phyloP scores from a whole-genome alignment of 2,888 invertebrate genomes.

The Leucania comma region DNA sequence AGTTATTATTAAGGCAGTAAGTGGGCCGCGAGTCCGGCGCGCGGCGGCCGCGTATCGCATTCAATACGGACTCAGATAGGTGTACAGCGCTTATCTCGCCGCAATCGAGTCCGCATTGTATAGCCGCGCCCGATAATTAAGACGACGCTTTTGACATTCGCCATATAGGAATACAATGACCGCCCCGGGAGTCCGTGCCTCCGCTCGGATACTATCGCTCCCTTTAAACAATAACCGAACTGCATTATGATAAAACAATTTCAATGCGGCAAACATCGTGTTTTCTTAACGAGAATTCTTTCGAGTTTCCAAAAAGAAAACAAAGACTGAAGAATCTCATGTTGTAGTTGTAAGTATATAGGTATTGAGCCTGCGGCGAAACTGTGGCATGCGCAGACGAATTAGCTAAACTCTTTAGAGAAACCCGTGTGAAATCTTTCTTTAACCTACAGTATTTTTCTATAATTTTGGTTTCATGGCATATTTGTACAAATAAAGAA shows the following conservation, averaged over 20 bases:
- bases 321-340: conserved; percentile 73
- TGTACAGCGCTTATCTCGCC: conserved; percentile 87
- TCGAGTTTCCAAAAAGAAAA: conserved; percentile 74
- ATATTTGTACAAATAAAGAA: conserved; percentile 59
- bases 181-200: conserved; percentile 85
- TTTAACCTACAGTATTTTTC: conserved; percentile 50
- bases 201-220: conserved; percentile 87
- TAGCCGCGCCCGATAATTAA: conserved; percentile 90
- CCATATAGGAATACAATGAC: conserved; percentile 91
- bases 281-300: conserved; percentile 87
- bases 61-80: conserved; percentile 84
- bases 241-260: conserved; percentile 90
- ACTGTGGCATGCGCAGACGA: conserved; percentile 27
- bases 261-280: conserved; percentile 87
- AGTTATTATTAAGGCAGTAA: conserved; percentile 88
- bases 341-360: conserved; percentile 33
- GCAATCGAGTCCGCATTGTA: conserved; percentile 90
- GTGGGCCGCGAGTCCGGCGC: conserved; percentile 75
- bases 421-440: conserved; percentile 52
- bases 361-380: conserved; percentile 5
- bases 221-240: conserved; percentile 88
- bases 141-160: conserved; percentile 91
- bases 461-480: conserved; percentile 56
- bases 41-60: conserved; percentile 76
- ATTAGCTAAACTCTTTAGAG: conserved; percentile 38